These are phyloP conservation scores for Machaerirhynchus nigripectus DNA, from an alignment of 2,113 vertebrate genomes.

Conservation along the genomic window DNA sequence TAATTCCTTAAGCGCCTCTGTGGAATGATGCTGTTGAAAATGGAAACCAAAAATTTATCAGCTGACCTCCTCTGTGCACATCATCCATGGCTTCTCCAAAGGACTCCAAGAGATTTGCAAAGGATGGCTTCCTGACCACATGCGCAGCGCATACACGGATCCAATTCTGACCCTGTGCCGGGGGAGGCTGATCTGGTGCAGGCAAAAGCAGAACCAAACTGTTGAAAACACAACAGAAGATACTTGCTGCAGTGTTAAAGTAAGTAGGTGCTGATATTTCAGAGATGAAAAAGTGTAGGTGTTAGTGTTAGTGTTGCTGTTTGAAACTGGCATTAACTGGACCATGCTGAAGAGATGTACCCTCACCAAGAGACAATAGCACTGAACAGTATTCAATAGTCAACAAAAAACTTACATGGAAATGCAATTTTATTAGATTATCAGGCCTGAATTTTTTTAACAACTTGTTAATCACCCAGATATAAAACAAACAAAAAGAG, in stretches of 20 bases:
- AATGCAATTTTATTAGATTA: neutral
- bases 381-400: neutral
- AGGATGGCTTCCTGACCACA: neutral
- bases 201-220: neutral
- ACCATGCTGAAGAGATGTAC: neutral
- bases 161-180: neutral
- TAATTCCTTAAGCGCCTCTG: neutral
- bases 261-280: neutral
- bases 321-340: neutral
- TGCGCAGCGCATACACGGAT: fast-evolving
- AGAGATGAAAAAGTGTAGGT: neutral
- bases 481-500: neutral
- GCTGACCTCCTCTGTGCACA: neutral
- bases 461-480: neutral
- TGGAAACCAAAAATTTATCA: neutral
- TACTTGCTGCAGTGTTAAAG: neutral
- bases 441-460: neutral
- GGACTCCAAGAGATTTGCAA: neutral
- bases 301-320: neutral
- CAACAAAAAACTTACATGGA: neutral
- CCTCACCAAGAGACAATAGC: neutral
- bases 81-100: neutral
- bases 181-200: neutral
- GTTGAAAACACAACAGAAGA: neutral
- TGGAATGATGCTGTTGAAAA: neutral